Base-by-base conservation (phyloP, 2,797 vertebrate genomes). In the Ispidina lecontei region DNA sequence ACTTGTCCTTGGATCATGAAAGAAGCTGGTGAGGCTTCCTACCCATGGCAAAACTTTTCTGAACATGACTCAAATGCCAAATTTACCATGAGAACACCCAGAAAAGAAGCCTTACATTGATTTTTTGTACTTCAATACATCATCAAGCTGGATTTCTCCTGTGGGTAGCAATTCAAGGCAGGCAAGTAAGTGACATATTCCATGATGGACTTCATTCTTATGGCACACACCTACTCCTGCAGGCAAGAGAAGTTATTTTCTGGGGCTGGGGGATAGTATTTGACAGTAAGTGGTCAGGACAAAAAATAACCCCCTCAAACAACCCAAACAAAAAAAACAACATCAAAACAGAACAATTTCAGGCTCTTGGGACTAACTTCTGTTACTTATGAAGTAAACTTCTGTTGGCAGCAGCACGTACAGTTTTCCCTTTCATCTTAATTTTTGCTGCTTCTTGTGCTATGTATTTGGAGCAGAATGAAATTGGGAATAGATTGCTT, bases 201-300 rank as follows among this genome's bases (percentile, higher is more conserved):
- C 35, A 51, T 10, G 49, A 13, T 25, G 14, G 17, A 23, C 49
- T 94, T 79, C 23, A 8, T 76, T 82, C 60, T 82, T 54, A 78
- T 5, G 56, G 87, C 60, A 59, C 68, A 81, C 67, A 68, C 44
- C 63, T 88, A 81, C n/a, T 87, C n/a, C 56, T 81, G 29, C 23
- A 60, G 26, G 49, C 71, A 84, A 51, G 69, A 84, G 11, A 62
- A 89, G 29, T 63, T 80, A 74, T 90, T 83, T 95, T 93, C 80
- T 88, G 77, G 85, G 85, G 65, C 72, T 46, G 59, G n/a, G 23
- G 51, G 25, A 75, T 89, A 85, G 62, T 12, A 54, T 94, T 28
- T 94, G 90, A 79, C 91, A 92, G 80, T 90, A 92, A 94, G 52
- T 80, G 84, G 83, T 90, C 13, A 91, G 85, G 86, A 94, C 22